Evolutionary conservation across 2,797 vertebrate genomes (phyloP), one percentile per base, ranked within the genome.

Genomic region (Manis crassicaudata): DNA sequence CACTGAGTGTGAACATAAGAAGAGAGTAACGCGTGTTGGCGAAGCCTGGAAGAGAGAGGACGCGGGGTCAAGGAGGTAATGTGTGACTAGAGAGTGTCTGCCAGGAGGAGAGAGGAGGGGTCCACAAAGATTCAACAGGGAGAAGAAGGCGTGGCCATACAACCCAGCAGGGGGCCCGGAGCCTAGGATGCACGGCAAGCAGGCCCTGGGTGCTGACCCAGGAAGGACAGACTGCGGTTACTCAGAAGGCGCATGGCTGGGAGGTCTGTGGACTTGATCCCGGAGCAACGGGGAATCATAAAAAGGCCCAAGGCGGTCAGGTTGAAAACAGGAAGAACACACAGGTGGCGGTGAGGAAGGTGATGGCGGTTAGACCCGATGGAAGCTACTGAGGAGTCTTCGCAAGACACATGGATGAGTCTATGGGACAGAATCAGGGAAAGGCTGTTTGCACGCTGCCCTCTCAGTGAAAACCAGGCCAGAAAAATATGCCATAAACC

Each of bases 401-500:
- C 3, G 29, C 4, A 70, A 18, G 92, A 73, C n/a, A 17, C 5
- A 2, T 10, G 27, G 14, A 62, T 8, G 32, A 40, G 21, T 72
- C 92, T 46, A 7, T 1, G 40, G 60, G 68, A 7, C 43, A 23
- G n/a, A 32, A 58, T 0, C 29, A 58, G 50, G 50, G 25, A 10
- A 32, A 63, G 21, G 29, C n/a, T 3, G 25, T n/a, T 56, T 25
- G 18, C 37, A 63, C 32, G 13, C 35, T 11, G 23, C 35, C 37
- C 18, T 56, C 32, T 76, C 46, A 27, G 10, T 2, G 29, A 14
- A 80, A 79, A n/a, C n/a, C 50, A 20, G 58, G 5, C 50, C n/a
- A 35, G 67, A 67, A 83, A 54, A 17, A 32, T 0, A 6, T 1
- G 8, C 25, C 0, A 2, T 18, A 20, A 2, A 16, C 52, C 35